Evolutionary conservation across 2,797 vertebrate genomes (phyloP).

Genomic region (Sorex maritimensis): DNA sequence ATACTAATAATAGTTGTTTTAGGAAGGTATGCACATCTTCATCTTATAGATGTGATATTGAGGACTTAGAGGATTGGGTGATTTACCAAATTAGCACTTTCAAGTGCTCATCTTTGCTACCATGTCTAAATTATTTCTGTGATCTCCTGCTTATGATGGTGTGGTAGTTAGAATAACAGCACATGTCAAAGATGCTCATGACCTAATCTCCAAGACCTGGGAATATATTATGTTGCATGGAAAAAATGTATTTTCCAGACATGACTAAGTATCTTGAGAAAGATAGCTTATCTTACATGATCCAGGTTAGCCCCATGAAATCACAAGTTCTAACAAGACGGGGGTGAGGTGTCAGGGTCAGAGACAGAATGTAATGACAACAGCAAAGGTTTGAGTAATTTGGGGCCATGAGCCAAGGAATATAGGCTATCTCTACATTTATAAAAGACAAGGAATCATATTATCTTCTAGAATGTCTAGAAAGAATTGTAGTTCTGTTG

Average conservation of each 20-base stretch:
- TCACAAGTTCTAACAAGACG: neutral
- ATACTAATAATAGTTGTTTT: neutral
- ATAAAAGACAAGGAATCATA: neutral
- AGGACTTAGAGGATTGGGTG: neutral
- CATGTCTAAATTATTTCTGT: neutral
- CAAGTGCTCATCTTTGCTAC: neutral
- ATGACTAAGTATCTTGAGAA: neutral
- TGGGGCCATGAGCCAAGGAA: neutral
- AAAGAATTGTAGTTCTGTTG: neutral
- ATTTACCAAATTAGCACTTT: neutral
- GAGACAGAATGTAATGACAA: neutral
- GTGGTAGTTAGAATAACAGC: neutral
- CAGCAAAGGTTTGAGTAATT: neutral
- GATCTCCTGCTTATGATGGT: neutral
- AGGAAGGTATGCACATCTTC: neutral
- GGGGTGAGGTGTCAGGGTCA: neutral
- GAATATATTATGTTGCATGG: neutral
- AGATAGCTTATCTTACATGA: neutral
- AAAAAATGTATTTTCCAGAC: neutral
- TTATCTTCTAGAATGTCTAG: neutral
- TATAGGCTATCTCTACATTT: neutral
- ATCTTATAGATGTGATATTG: slow-evolving; percentile 10
- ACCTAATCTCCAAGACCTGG: neutral
- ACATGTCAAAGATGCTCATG: neutral
- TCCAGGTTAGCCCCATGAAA: neutral